phyloP scores from a whole-genome alignment of 1,140 invertebrate species.

The Pogonomyrmex californicus region DNA sequence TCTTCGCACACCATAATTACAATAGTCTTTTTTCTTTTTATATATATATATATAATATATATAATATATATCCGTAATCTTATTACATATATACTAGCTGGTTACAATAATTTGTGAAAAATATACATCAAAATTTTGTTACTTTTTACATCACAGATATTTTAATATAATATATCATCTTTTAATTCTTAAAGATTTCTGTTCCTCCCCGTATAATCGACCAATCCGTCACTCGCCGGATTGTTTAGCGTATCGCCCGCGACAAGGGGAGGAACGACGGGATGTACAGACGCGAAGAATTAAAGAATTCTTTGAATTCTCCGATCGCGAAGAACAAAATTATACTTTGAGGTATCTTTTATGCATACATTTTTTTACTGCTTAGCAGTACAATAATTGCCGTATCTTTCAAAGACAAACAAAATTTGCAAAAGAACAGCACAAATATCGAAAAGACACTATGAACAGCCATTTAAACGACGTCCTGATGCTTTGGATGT shows the following conservation, averaged over 20 bases:
- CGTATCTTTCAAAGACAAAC: not conserved
- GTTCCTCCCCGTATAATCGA: conserved; percentile 80
- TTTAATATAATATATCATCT: conserved; percentile 87
- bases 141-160: conserved; percentile 88
- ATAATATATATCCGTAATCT: conserved; percentile 80
- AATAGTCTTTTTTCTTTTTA: conserved; percentile 79
- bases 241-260: conserved; percentile 75
- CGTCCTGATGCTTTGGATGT: not conserved
- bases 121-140: conserved; percentile 88
- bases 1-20: conserved; percentile 82
- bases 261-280: conserved; percentile 68
- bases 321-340: conserved; percentile 16
- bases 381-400: not conserved
- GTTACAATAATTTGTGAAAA: conserved; percentile 87
- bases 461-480: no score
- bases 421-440: not conserved
- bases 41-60: conserved; percentile 52
- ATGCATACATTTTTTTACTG: not conserved
- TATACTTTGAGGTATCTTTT: not conserved
- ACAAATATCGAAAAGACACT: not conserved
- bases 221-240: conserved; percentile 76
- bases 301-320: conserved; percentile 18
- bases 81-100: conserved; percentile 86
- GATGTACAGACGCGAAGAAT: conserved; percentile 40
- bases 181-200: conserved; percentile 86